Base-by-base conservation (phyloP, 2,888 invertebrate genomes). In the Plagiodera versicolora region DNA sequence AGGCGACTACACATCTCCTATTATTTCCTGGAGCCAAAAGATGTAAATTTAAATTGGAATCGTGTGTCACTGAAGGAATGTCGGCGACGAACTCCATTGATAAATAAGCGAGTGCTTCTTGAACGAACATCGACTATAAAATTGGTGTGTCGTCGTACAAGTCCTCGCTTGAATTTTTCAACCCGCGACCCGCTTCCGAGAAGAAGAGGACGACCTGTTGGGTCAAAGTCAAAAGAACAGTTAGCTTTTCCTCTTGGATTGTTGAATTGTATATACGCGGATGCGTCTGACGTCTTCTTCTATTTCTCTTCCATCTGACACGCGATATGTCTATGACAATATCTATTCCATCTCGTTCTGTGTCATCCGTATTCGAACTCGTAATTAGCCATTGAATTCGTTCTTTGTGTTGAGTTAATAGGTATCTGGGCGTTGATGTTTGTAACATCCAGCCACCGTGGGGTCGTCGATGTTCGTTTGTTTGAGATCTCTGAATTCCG, bases 151-250 rank as follows among this genome's bases (percentile, higher is more conserved):
- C 62, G 62, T 60, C 52, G 19, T 58, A 53, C 44, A 65, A 19
- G 60, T 56, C 59, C 50, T 55, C 53, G 50, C 52, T 58, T 63
- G 57, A 48, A 67, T 67, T 67, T 69, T 69, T 67, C 52, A 67
- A 68, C 67, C 67, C 65, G 66, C 52, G 66, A 68, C 67, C 67
- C 65, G 66, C 63, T 61, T 65, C 65, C 66, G 66, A 63, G 64
- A 54, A 62, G 63, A 65, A 63, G 62, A 60, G 61, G 67, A 68
- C 62, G 67, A 68, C 66, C 67, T 57, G 63, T 52, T 60, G 67
- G 70, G 70, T 68, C 68, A 70, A 67, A 70, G 70, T 68, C 68
- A 70, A 67, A 70, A 67, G 70, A 67, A 70, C 68, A 68, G 70
- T 70, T 70, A 68, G 63, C 59, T 67, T 24, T 24, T 24, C 24